Evolutionary conservation across 2,797 vertebrate species (phyloP).

Genomic region (Typhlichthys subterraneus): DNA sequence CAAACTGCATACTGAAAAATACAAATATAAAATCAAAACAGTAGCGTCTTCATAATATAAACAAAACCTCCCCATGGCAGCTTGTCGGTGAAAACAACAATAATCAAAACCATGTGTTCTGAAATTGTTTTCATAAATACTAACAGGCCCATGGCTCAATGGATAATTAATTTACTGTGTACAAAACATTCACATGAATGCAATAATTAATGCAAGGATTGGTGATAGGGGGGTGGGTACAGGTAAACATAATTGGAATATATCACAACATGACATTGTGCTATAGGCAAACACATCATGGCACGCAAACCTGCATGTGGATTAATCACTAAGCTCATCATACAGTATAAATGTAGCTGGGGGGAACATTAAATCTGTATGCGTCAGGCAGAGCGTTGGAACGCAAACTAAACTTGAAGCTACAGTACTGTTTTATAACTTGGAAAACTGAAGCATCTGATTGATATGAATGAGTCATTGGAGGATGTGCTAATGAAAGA

Average conservation of each 20-base stretch:
- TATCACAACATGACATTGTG: constrained; percentile 33
- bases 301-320: constrained; percentile 30
- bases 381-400: constrained; percentile 11
- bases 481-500: constrained; percentile 18
- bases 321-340: constrained; percentile 8
- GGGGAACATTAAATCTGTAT: constrained; percentile 3
- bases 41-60: background rate
- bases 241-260: constrained; percentile 55
- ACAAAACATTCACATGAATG: constrained; percentile 65
- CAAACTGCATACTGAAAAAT: constrained; percentile 2
- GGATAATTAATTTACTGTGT: constrained; percentile 55
- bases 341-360: no score
- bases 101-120: constrained; percentile 45
- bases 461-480: constrained; percentile 35
- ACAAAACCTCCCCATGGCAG: constrained; percentile 2
- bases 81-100: constrained; percentile 37
- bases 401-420: constrained; percentile 26
- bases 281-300: constrained; percentile 29
- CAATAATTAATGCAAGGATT: background rate
- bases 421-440: constrained; percentile 6
- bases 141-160: constrained; percentile 50
- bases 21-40: constrained; percentile 6
- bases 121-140: constrained; percentile 49
- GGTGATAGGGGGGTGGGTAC: constrained; percentile 33
- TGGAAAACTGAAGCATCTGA: constrained; percentile 34